Evolutionary conservation across 2,797 vertebrate genomes (phyloP).

Genomic region (Nannoperca australis): DNA sequence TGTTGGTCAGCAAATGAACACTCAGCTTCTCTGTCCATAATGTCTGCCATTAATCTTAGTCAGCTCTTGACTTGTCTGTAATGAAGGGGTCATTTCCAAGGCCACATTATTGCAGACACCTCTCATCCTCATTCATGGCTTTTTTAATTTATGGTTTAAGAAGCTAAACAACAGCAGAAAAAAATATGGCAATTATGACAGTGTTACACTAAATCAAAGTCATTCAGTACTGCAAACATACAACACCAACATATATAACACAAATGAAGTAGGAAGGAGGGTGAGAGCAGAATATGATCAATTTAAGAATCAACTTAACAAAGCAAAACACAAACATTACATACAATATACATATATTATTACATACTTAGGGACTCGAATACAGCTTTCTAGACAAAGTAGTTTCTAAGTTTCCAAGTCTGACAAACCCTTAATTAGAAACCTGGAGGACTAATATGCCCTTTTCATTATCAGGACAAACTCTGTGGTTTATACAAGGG

Average conservation of each 20-base stretch:
- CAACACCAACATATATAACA: background rate
- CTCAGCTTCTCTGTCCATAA: constrained; percentile 68
- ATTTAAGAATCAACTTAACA: background rate
- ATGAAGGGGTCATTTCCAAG: constrained; percentile 66
- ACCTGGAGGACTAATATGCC: background rate
- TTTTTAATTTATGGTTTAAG: background rate
- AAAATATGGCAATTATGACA: background rate
- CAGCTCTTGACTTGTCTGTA: constrained; percentile 57
- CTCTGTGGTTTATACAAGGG: background rate
- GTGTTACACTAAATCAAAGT: background rate
- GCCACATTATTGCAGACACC: constrained; percentile 44
- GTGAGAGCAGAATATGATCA: background rate
- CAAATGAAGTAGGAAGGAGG: background rate
- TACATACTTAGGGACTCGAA: background rate
- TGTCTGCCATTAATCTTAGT: constrained; percentile 73
- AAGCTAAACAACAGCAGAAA: background rate
- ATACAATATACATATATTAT: background rate
- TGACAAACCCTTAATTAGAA: background rate
- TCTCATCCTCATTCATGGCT: background rate
- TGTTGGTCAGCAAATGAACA: constrained; percentile 83
- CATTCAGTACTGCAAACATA: background rate
- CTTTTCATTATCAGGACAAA: background rate
- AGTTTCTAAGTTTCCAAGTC: too few relatives aligned
- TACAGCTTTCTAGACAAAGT: background rate
- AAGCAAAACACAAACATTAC: background rate